Base-by-base conservation (phyloP, 2,888 invertebrate genomes). In the Microctonus aethiopoides region DNA sequence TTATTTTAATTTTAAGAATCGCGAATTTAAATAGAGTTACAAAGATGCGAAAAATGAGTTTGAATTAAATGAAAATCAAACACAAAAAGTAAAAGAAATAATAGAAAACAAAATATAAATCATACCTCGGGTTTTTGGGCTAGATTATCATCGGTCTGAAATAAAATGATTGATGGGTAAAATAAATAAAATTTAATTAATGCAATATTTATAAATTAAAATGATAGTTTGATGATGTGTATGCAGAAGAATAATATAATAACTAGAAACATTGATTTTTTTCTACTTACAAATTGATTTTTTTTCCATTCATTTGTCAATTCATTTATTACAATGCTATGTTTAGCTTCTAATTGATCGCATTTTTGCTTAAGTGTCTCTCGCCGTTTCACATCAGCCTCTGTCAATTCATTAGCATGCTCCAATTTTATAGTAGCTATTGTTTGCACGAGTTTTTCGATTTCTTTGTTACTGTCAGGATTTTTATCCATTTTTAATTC, bases 271-370 rank as follows among this genome's bases (percentile, higher is more conserved):
- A 56, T 46, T 9, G 0, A 41, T 57, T 9, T 59, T 6, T 36
- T 10, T 59, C 22, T 72, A 75, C 78, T 76, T 72, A 87, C 87
- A 80, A 81, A 84, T 76, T 86, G 79, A 76, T 87, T 86, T 54
- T 80, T 82, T 62, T 81, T 80, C 87, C 87, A 87, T 72, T 87
- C 87, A 56, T 80, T 84, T 52, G 81, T 86, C 63, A 86, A 77
- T 75, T 82, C 84, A 63, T 76, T 79, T 39, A 85, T 72, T 68
- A 84, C 83, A 32, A 83, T 78, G 29, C 81, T 81, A 34, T 85
- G 83, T 69, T 83, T 83, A 3, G 72, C 74, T 71, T 83, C 81
- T 11, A 85, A 63, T 11, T 81, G 80, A 16, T 78, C 79, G 13
- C 75, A 79, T 74, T 79, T 84, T 29, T 83, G 81, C 34, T 83